Evolutionary conservation across 1,140 invertebrate species (phyloP).

Genomic region (Chironomus striatipennis): DNA sequence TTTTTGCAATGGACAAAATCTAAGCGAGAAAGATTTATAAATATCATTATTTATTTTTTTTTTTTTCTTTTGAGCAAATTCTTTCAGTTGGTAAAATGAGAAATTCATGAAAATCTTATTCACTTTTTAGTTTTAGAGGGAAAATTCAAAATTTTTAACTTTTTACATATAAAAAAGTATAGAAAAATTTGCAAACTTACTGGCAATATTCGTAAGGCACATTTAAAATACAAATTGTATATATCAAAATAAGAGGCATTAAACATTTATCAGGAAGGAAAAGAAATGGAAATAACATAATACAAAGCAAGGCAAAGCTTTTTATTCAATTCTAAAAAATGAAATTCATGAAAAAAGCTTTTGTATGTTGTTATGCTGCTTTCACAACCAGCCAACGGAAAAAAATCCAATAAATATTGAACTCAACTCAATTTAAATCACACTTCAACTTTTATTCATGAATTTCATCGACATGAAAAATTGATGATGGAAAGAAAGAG

Average conservation of each 20-base stretch:
- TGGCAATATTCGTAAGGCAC: too few relatives aligned
- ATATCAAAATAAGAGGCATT: neutral
- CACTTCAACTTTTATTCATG: conserved; percentile 7
- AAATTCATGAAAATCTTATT: too few relatives aligned
- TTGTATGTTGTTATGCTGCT: neutral
- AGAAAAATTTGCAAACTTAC: neutral
- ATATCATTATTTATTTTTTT: too few relatives aligned
- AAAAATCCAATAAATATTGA: conserved; percentile 14
- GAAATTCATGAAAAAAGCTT: neutral
- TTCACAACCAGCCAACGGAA: neutral
- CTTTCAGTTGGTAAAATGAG: too few relatives aligned
- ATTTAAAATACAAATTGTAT: neutral
- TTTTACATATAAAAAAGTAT: neutral
- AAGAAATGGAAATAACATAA: neutral
- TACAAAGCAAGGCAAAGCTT: neutral
- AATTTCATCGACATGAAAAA: conserved; percentile 14
- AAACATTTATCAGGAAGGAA: neutral
- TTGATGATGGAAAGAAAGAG: neutral
- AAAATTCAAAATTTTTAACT: too few relatives aligned
- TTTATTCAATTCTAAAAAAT: neutral
- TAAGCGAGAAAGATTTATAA: too few relatives aligned
- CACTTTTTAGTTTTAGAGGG: too few relatives aligned
- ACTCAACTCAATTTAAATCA: conserved; percentile 9
- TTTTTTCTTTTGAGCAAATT: too few relatives aligned
- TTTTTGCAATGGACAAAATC: too few relatives aligned